Evolutionary conservation across 2,113 vertebrate genomes (phyloP).

Genomic region (Coregonus clupeaformis): DNA sequence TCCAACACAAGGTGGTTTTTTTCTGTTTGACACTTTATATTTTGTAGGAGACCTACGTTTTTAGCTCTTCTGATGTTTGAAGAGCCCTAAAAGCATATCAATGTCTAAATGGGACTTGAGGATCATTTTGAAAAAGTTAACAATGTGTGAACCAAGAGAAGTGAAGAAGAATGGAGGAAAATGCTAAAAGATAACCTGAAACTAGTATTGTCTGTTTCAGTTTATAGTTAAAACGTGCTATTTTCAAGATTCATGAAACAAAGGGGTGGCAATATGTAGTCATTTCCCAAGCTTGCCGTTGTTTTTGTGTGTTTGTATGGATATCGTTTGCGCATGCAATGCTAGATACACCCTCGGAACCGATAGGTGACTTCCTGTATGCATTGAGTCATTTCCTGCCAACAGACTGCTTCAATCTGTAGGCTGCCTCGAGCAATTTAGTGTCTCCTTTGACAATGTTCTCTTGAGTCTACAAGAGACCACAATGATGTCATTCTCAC

Average conservation of each 20-base stretch:
- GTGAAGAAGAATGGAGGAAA: neutral
- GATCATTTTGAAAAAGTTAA: neutral
- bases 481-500: neutral
- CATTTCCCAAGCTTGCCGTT: neutral
- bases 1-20: neutral
- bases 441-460: conserved; percentile 2
- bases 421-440: neutral
- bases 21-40: too few relatives aligned
- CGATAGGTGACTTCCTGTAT: conserved; percentile 56
- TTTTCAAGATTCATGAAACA: neutral
- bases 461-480: neutral
- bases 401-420: neutral
- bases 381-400: conserved; percentile 58
- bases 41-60: too few relatives aligned
- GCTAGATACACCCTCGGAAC: too few relatives aligned
- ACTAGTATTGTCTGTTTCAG: neutral
- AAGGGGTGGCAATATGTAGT: neutral
- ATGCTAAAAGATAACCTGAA: neutral
- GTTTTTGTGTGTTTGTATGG: neutral
- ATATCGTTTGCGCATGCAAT: neutral
- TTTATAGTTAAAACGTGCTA: neutral
- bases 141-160: neutral
- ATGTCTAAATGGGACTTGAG: neutral
- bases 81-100: too few relatives aligned
- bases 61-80: too few relatives aligned